phyloP scores from a whole-genome alignment of 2,797 vertebrate genomes.

The Tragelaphus eurycerus region DNA sequence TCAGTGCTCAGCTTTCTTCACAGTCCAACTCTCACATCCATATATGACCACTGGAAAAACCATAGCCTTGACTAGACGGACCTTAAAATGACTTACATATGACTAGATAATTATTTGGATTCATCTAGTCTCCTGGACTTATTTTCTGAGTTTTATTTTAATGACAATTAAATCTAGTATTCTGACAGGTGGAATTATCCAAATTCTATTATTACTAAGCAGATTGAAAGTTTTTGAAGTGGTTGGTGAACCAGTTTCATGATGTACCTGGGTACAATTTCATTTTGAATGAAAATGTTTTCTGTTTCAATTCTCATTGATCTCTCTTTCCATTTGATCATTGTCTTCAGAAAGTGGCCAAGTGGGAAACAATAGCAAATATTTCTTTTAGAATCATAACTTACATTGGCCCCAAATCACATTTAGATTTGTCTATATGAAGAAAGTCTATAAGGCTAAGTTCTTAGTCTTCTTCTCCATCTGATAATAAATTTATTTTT shows the following conservation, averaged over 20 bases:
- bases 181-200: constrained; percentile 10
- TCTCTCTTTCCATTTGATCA: neutral
- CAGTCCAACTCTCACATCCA: too few relatives aligned
- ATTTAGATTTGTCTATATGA: constrained; percentile 8
- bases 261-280: constrained; percentile 7
- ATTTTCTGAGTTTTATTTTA: constrained; percentile 39
- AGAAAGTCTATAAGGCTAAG: neutral
- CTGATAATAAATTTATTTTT: neutral
- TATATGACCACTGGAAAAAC: too few relatives aligned
- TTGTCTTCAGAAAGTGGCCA: neutral
- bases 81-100: neutral
- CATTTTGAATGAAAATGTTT: constrained; percentile 24
- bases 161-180: constrained; percentile 24
- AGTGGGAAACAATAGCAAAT: neutral
- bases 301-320: neutral
- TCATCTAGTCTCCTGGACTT: constrained; percentile 1
- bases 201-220: neutral
- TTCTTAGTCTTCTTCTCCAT: neutral
- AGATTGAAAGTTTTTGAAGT: constrained; percentile 28
- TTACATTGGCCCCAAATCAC: neutral
- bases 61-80: too few relatives aligned
- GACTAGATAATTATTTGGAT: constrained; percentile 7
- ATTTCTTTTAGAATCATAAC: neutral
- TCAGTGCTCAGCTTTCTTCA: too few relatives aligned
- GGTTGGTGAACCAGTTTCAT: neutral